Conservation (phyloP, 2,113 vertebrate genomes). For the Mionectes macconnelli region DNA sequence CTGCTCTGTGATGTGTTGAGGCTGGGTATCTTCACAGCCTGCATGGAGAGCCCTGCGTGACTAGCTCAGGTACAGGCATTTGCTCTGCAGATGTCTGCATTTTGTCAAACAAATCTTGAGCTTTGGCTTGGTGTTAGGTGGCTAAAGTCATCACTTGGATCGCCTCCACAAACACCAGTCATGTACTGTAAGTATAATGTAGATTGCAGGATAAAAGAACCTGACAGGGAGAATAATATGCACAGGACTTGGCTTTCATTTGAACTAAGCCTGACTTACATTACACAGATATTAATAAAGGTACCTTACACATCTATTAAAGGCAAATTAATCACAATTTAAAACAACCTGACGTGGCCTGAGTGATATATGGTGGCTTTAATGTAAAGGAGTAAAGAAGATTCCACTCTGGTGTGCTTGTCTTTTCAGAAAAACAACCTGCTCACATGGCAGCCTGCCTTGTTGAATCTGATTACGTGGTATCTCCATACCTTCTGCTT, state of each 20-base stretch:
- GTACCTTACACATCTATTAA: neutral
- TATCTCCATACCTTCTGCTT: neutral
- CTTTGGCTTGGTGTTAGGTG: neutral
- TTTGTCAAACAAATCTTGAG: neutral
- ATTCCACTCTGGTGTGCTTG: neutral
- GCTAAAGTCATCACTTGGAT: slow-evolving; percentile 8
- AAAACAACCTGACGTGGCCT: neutral
- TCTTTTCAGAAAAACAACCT: neutral
- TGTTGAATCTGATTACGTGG: neutral
- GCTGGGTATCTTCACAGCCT: neutral
- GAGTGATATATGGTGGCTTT: neutral
- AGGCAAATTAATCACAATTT: slow-evolving; percentile 11
- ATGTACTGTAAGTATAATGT: neutral
- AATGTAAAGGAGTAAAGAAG: neutral
- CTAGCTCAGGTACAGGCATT: neutral
- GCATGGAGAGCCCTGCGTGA: rapidly evolving
- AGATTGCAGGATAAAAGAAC: slow-evolving; percentile 12
- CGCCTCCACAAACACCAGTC: neutral
- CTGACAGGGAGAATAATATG: neutral
- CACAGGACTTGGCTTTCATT: neutral
- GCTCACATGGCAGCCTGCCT: neutral
- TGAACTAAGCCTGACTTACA: neutral
- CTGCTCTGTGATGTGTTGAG: neutral
- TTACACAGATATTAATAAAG: slow-evolving; percentile 12
- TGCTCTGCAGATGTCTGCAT: slow-evolving; percentile 5